Conservation (phyloP, 1,140 invertebrate species). For the Drosophila ogumai region DNA sequence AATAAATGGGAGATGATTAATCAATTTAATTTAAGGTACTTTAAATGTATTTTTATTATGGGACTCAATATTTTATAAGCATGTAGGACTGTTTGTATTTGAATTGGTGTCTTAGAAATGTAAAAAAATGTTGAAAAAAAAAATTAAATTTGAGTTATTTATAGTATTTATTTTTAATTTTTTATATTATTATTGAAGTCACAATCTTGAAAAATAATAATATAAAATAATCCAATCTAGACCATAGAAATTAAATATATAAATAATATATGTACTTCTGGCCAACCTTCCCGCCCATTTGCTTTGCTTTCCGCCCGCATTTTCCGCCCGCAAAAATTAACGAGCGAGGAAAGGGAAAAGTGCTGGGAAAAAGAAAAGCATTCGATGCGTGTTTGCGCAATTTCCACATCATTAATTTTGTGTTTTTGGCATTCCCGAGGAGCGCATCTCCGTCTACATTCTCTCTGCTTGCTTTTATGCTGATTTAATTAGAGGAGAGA, state of each 20-base stretch:
- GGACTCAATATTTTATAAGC: neutral
- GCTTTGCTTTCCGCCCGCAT: neutral
- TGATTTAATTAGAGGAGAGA: slow-evolving; percentile 76
- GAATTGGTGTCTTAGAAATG: too few species aligned
- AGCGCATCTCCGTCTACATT: slow-evolving; percentile 6
- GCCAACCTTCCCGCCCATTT: neutral
- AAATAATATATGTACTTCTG: neutral
- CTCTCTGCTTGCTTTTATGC: slow-evolving; percentile 55
- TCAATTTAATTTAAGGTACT: neutral
- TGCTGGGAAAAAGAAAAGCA: slow-evolving; percentile 13
- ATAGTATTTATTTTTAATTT: too few species aligned
- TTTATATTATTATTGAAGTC: neutral
- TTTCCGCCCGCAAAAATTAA: slow-evolving; percentile 22
- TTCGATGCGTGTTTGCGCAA: slow-evolving; percentile 47
- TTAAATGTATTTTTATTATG: neutral
- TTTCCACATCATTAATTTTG: slow-evolving; percentile 78
- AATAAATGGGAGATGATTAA: too few species aligned
- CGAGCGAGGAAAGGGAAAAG: neutral
- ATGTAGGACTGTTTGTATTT: too few species aligned
- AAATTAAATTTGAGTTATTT: too few species aligned
- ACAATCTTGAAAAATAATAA: neutral
- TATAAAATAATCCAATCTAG: slow-evolving; percentile 9
- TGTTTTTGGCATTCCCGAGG: slow-evolving; percentile 31
- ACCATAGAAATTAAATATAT: neutral
- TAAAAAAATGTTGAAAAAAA: too few species aligned